Conservation (phyloP, 2,113 vertebrate species). For the Anseranas semipalmata region DNA sequence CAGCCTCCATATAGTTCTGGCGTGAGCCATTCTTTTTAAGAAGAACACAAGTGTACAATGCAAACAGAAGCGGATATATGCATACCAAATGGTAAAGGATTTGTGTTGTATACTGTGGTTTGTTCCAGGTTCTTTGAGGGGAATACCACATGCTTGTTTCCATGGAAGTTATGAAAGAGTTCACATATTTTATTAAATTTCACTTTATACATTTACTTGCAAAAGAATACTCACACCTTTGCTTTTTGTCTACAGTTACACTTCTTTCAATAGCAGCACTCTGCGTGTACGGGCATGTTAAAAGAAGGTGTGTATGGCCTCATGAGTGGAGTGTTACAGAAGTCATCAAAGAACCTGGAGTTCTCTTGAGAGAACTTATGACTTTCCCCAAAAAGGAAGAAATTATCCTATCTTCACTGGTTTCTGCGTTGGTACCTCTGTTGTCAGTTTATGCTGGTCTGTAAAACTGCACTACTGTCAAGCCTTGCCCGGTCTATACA, state of each 20-base stretch:
- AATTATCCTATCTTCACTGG: background rate
- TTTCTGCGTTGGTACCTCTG: background rate
- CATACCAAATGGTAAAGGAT: background rate
- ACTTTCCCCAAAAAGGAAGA: background rate
- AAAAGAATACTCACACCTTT: background rate
- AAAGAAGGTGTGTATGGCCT: background rate
- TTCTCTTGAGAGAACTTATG: background rate
- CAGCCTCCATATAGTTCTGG: background rate
- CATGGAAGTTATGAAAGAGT: background rate
- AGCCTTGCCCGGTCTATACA: background rate
- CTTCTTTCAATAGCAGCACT: background rate
- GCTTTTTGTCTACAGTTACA: background rate
- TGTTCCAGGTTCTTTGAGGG: background rate
- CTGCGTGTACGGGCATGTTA: fast-evolving
- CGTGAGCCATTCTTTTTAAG: background rate
- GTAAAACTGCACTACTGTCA: background rate
- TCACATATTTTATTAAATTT: background rate
- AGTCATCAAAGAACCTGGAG: background rate
- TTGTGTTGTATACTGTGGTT: background rate
- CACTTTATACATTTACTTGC: background rate
- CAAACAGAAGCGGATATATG: background rate
- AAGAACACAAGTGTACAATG: background rate
- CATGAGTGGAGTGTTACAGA: background rate
- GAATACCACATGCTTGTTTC: background rate
- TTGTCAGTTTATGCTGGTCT: background rate